Evolutionary conservation across 2,888 invertebrate genomes (phyloP).

Genomic region (Mesorhabditis sp.): DNA sequence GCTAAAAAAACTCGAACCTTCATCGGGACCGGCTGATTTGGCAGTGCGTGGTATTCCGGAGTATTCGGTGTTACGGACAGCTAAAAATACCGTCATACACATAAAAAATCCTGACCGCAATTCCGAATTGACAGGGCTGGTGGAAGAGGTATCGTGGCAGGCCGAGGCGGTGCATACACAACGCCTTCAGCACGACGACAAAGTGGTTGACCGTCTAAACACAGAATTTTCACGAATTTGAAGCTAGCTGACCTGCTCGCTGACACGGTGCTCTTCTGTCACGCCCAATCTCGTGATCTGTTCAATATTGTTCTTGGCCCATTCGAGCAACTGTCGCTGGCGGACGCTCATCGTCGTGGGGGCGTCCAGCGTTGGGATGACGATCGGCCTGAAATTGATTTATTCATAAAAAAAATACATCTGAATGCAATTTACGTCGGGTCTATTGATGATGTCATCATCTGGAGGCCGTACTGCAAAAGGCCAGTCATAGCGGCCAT

Average conservation of each 20-base stretch:
- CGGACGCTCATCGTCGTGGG: neutral
- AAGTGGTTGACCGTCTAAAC: slow-evolving; percentile 1
- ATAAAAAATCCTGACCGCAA: neutral
- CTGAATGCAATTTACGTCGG: neutral
- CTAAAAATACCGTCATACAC: neutral
- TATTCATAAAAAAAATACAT: neutral
- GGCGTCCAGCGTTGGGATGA: neutral
- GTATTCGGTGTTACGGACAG: slow-evolving; percentile 1
- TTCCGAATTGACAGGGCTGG: neutral
- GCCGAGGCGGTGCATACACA: neutral
- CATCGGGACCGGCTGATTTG: neutral
- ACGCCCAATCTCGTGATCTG: neutral
- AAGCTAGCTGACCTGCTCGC: neutral
- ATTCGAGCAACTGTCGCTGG: neutral
- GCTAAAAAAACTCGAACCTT: neutral
- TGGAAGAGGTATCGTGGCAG: neutral
- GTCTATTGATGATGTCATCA: neutral
- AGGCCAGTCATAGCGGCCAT: neutral
- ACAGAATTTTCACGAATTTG: neutral
- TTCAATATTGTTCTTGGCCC: neutral
- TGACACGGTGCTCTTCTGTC: neutral
- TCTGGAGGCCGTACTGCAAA: neutral
- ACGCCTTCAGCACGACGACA: neutral
- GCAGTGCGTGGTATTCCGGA: neutral
- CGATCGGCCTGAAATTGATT: neutral